These are phyloP conservation scores for Lutjanus campechanus DNA, from an alignment of 2,797 vertebrate genomes.

Conservation along the genomic window DNA sequence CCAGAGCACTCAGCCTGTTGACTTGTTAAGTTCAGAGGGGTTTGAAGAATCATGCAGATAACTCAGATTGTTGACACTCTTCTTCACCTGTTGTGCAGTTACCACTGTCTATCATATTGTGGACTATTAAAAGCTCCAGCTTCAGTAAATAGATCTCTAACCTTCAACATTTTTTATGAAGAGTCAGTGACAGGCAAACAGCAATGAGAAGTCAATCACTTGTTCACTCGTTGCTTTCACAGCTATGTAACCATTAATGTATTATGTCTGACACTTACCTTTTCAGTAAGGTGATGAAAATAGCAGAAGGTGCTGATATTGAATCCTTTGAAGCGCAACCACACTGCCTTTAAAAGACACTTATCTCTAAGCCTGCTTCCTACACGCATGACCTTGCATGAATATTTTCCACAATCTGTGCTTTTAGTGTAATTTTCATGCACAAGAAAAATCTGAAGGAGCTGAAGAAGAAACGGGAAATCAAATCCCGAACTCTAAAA, in stretches of 20 bases:
- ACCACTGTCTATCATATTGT: slow-evolving; percentile 18
- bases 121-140: slow-evolving; percentile 35
- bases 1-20: slow-evolving; percentile 14
- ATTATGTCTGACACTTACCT: slow-evolving; percentile 13
- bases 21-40: slow-evolving; percentile 35
- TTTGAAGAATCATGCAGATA: slow-evolving; percentile 27
- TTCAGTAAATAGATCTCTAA: slow-evolving; percentile 63
- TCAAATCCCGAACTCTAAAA: background rate
- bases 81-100: slow-evolving; percentile 23
- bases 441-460: background rate
- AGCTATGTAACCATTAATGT: background rate
- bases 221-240: slow-evolving; percentile 22
- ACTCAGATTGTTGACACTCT: slow-evolving; percentile 51
- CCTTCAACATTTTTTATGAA: slow-evolving; percentile 46
- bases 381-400: slow-evolving; percentile 30
- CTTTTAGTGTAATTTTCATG: slow-evolving; percentile 13
- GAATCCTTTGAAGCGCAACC: slow-evolving; percentile 25
- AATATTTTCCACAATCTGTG: background rate
- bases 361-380: slow-evolving; percentile 14
- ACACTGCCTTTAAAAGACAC: slow-evolving; percentile 6
- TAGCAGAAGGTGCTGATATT: background rate
- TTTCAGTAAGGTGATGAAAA: slow-evolving; percentile 24
- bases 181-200: slow-evolving; percentile 31
- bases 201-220: slow-evolving; percentile 16
- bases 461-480: slow-evolving; percentile 4